Base-by-base conservation (phyloP, 2,797 vertebrate genomes). In the Carcharodon carcharias region DNA sequence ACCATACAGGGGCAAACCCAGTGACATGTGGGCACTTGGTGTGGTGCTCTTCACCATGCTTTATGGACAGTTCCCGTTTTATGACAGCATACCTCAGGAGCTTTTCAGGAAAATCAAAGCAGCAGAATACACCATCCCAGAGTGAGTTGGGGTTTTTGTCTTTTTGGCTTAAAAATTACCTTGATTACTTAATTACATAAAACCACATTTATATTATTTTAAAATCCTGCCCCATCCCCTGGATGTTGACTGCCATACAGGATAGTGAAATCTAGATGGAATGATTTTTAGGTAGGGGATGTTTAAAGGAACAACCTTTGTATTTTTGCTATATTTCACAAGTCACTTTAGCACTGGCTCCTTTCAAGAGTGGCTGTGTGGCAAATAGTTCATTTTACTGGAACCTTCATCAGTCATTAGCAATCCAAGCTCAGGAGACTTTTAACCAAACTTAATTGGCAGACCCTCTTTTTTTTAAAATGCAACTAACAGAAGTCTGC, bases 91-190 rank as follows among this genome's bases (percentile, higher is more conserved):
- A 98, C 99, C 99, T 97, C 99, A 99, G 97, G 99, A 99, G 98
- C 99, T 99, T 96, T 99, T 99, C 98, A 99, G 99, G 92, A 99
- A 99, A 97, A 99, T 99, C 98, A 99, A 99, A 98, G 99, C 99
- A 67, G 99, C 99, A 0, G 99, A 99, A 97, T 99, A 99, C 98
- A 98, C 99, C 97, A 99, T 99, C 97, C 99, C 99, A 0, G 99
- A 99, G 99, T 99, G 97, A 99, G 99, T 98, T 91, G 63, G 0
- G 50, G 0, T 26, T 18, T 96, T 96, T n/a, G 7, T 45, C 18
- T 65, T 93, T 63, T 93, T 63, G n/a, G n/a, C 63, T 93, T 67
- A 12, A 45, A 21, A 12, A 11, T 18, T 93, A 0, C 11, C n/a
- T 45, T 67, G 16, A 16, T 7, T 56, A 31, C 28, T 9, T 35